Percentiles rank a stretch among this genome's conserved stretches.
Evolutionary conservation across 2,888 invertebrate genomes (phyloP).

Genomic region (Xanthostigma xanthostigma): DNA sequence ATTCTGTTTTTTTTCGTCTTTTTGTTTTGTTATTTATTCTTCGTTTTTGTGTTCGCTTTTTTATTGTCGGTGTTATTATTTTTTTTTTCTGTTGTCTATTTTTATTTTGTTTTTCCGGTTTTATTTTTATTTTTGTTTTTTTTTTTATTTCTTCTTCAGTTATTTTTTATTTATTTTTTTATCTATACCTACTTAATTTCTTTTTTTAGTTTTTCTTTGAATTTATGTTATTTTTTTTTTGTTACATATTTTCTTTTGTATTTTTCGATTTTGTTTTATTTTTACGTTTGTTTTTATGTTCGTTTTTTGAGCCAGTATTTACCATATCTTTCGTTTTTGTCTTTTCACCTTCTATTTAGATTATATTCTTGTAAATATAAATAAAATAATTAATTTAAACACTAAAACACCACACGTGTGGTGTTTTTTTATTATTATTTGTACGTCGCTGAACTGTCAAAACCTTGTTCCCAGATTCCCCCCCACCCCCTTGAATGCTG

Average conservation of each 20-base stretch:
- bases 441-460: too few species aligned
- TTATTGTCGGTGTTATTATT: too few species aligned
- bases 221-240: neutral
- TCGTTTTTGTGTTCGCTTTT: too few species aligned
- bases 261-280: neutral
- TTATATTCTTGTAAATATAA: neutral
- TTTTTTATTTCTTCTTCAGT: neutral
- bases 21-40: too few species aligned
- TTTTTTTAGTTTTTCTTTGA: neutral
- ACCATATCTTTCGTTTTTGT: neutral
- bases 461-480: too few species aligned
- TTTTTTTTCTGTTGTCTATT: too few species aligned
- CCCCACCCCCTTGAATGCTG: too few species aligned
- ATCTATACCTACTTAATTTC: neutral
- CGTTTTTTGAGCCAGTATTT: neutral
- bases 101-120: too few species aligned
- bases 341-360: neutral
- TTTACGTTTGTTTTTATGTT: neutral
- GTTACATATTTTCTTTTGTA: neutral
- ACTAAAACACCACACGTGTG: neutral
- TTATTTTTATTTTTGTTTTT: neutral
- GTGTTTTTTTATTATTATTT: neutral
- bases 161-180: neutral
- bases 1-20: too few species aligned
- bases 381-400: neutral